phyloP scores from a whole-genome alignment of 2,113 vertebrate species.

The Rhinopomastus cyanomelas region DNA sequence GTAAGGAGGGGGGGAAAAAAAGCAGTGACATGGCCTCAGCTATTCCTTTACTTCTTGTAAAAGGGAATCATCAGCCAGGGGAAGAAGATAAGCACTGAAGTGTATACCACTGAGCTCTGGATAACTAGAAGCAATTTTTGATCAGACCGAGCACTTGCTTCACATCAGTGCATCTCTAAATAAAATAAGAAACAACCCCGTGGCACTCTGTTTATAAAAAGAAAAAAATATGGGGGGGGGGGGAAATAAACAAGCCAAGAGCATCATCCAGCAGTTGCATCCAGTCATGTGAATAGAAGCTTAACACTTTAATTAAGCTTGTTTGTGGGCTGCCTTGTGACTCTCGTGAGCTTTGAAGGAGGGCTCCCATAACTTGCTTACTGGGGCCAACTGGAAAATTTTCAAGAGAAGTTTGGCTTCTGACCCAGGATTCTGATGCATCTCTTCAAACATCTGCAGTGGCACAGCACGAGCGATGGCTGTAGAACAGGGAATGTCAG shows the following conservation, averaged over 20 bases:
- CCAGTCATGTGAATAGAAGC: slow-evolving; percentile 35
- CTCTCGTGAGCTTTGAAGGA: background rate
- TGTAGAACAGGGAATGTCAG: background rate
- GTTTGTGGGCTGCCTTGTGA: background rate
- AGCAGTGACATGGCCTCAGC: background rate
- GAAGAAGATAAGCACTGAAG: slow-evolving; percentile 10
- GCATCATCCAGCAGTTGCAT: background rate
- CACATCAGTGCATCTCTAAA: slow-evolving; percentile 36
- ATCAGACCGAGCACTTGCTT: slow-evolving; percentile 3
- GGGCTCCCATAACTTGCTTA: background rate
- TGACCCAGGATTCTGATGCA: background rate
- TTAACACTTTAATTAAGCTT: slow-evolving; percentile 55
- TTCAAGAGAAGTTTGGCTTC: background rate
- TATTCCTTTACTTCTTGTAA: background rate
- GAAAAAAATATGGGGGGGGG: background rate
- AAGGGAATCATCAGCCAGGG: background rate
- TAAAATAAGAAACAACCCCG: slow-evolving; percentile 2
- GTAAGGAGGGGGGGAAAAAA: background rate
- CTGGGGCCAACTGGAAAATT: background rate
- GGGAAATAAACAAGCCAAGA: background rate
- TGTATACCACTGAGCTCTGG: background rate
- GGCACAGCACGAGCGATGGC: background rate
- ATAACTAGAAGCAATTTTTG: slow-evolving; percentile 47
- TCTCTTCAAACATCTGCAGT: background rate
- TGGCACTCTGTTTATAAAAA: slow-evolving; percentile 32